Evolutionary conservation across 2,113 vertebrate genomes (phyloP).

Genomic region (Petaurus breviceps): DNA sequence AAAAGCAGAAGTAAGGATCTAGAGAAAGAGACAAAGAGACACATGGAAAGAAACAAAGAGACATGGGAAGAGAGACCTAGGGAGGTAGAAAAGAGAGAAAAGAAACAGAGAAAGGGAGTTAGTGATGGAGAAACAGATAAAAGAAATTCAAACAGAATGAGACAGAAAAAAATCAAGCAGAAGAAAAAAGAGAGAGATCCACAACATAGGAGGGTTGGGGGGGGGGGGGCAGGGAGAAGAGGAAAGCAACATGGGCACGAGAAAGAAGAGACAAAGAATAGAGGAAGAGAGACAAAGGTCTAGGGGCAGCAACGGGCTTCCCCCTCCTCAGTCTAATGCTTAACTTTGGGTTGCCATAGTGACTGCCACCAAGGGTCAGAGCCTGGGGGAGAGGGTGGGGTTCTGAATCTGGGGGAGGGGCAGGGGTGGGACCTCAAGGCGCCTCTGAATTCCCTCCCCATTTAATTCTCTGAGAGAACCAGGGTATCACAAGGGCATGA

Average conservation of each 20-base stretch:
- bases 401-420: slow-evolving; percentile 1
- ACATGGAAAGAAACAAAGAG: neutral
- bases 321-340: slow-evolving; percentile 54
- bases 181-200: neutral
- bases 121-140: neutral
- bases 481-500: neutral
- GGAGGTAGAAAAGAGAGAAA: neutral
- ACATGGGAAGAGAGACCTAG: neutral
- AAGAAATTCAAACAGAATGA: neutral
- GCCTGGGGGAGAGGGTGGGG: slow-evolving; percentile 41
- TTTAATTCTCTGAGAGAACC: neutral
- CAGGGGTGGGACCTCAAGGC: neutral
- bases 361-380: slow-evolving; percentile 76
- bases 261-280: neutral
- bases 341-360: slow-evolving; percentile 79
- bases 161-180: neutral
- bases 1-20: neutral
- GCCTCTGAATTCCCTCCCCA: neutral
- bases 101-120: neutral
- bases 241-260: neutral
- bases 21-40: neutral
- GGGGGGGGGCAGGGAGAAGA: neutral
- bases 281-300: slow-evolving; percentile 4
- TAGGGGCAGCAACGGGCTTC: neutral
- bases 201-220: neutral